Conservation (phyloP, 1,140 invertebrate genomes). For the Ylistrum balloti region DNA sequence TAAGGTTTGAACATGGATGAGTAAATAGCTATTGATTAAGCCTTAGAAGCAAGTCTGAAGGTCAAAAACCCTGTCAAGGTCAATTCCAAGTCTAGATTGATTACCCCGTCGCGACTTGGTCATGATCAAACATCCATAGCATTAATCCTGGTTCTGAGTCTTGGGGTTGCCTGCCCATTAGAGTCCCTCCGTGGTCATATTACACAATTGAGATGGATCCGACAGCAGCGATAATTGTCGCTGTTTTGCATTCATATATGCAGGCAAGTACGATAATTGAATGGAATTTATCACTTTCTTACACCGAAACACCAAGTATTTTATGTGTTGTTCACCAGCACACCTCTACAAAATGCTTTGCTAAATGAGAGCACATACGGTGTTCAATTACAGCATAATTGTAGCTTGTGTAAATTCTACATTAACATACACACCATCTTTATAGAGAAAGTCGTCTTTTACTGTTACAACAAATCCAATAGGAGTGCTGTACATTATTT, state of each 20-base stretch:
- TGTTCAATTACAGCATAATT: background rate
- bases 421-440: background rate
- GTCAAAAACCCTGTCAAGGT: slow-evolving; percentile 4
- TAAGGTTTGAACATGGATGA: background rate
- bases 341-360: background rate
- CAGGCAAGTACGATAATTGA: slow-evolving; percentile 21
- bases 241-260: slow-evolving; percentile 24
- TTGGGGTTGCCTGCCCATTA: slow-evolving; percentile 1
- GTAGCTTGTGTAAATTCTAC: background rate
- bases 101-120: background rate
- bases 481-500: background rate
- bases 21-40: slow-evolving; percentile 29
- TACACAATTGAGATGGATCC: slow-evolving; percentile 1
- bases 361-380: background rate
- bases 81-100: background rate
- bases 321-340: background rate
- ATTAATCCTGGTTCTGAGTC: background rate
- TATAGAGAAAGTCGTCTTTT: background rate
- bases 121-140: background rate
- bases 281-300: background rate
- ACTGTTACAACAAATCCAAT: background rate
- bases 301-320: background rate
- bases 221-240: slow-evolving; percentile 3
- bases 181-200: background rate
- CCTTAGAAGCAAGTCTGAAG: slow-evolving; percentile 25